Percentiles rank a stretch among this genome's conserved stretches.
These are phyloP conservation scores for Drosophila santomea DNA, from an alignment of 1,140 invertebrate species.

Conservation along the genomic window DNA sequence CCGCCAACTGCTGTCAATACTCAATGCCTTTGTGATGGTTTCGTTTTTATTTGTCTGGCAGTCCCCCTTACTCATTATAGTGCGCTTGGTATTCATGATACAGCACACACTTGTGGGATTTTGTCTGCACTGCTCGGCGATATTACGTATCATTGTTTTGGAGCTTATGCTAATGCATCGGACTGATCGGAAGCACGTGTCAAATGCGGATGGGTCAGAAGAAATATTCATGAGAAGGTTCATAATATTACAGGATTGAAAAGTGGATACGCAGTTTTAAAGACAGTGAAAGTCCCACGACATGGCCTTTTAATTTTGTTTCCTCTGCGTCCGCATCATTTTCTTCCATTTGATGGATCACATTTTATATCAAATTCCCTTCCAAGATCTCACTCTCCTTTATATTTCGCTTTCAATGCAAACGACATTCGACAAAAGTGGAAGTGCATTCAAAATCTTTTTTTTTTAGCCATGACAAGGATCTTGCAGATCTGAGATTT, in stretches of 20 bases:
- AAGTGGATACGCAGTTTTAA: constrained; percentile 2
- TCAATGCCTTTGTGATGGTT: constrained; percentile 14
- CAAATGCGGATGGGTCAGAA: constrained; percentile 63
- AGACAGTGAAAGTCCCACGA: constrained; percentile 45
- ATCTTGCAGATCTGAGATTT: constrained; percentile 49
- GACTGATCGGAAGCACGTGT: constrained; percentile 79
- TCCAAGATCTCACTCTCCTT: constrained; percentile 6
- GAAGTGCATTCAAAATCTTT: constrained; percentile 72
- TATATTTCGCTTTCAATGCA: constrained; percentile 42
- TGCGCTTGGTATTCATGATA: constrained; percentile 67
- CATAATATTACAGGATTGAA: neutral
- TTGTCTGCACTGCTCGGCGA: constrained; percentile 43
- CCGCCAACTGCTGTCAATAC: constrained; percentile 22
- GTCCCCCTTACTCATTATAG: constrained; percentile 4
- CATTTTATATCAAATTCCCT: constrained; percentile 53
- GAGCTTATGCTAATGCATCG: constrained; percentile 57
- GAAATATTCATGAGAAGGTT: neutral
- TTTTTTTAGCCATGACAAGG: constrained; percentile 67
- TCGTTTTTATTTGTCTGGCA: neutral
- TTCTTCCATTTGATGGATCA: constrained; percentile 62
- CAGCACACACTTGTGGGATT: constrained; percentile 77
- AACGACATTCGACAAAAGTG: constrained; percentile 56
- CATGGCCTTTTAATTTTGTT: neutral
- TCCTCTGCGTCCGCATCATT: neutral
- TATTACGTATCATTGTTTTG: constrained; percentile 8